Percentiles rank a stretch among this genome's conserved stretches.
These are phyloP conservation scores for Rynchops niger DNA, from an alignment of 2,113 vertebrate genomes.

Conservation along the genomic window DNA sequence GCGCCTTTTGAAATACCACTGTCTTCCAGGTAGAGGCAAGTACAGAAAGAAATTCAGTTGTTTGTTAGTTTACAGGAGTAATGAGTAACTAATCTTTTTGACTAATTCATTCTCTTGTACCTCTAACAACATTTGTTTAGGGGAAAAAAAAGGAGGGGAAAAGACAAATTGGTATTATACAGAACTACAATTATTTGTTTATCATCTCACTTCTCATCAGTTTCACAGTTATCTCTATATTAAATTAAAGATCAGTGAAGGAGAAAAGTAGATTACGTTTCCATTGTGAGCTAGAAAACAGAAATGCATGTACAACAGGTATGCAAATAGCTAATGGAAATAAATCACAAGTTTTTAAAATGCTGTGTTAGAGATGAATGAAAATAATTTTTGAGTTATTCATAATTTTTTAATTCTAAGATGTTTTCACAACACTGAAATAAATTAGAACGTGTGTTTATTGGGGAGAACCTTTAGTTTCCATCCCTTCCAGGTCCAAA, in stretches of 20 bases:
- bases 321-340: background rate
- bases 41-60: background rate
- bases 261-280: slow-evolving; percentile 34
- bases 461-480: background rate
- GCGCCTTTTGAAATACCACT: background rate
- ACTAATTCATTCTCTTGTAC: background rate
- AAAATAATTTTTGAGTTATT: background rate
- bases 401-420: background rate
- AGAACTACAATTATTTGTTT: background rate
- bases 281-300: background rate
- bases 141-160: background rate
- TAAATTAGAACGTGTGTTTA: background rate
- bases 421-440: background rate
- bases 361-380: background rate
- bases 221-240: background rate
- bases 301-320: background rate
- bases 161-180: background rate
- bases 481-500: background rate
- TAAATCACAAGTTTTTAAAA: background rate
- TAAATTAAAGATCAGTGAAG: slow-evolving; percentile 38
- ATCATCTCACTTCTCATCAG: background rate
- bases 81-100: background rate
- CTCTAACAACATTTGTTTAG: background rate
- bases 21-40: background rate
- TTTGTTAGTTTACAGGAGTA: background rate